These are phyloP conservation scores for Mormyrops boulengeri DNA, from an alignment of 2,797 vertebrate species.

Conservation along the genomic window DNA sequence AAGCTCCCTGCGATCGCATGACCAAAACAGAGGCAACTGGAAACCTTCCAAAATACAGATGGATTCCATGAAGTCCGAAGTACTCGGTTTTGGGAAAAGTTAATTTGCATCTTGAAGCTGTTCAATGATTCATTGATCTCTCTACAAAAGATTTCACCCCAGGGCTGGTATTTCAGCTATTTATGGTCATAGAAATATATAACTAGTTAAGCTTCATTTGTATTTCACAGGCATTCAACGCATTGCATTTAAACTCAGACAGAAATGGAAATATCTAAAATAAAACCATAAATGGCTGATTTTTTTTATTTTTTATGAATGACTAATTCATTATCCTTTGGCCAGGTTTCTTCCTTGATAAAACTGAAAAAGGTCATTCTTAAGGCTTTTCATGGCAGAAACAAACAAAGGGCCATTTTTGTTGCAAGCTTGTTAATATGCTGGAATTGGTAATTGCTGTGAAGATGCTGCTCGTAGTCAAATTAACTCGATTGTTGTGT, in stretches of 20 bases:
- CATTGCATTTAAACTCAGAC: not conserved
- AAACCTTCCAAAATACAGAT: not conserved
- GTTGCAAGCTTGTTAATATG: not conserved
- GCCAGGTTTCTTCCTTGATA: not conserved
- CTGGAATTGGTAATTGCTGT: not conserved
- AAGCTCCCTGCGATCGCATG: not conserved
- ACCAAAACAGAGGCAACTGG: not conserved
- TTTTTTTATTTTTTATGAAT: not conserved
- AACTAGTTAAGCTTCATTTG: not conserved
- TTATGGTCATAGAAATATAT: not conserved
- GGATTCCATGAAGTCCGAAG: not conserved
- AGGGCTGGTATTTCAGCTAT: not conserved
- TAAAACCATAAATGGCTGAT: not conserved
- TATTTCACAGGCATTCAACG: not conserved
- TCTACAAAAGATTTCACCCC: not conserved
- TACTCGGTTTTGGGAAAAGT: not conserved
- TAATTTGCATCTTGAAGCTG: not conserved
- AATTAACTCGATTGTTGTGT: not conserved
- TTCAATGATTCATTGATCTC: constrained; percentile 1
- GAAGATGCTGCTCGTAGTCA: not conserved
- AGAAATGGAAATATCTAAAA: not conserved
- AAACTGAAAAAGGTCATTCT: not conserved
- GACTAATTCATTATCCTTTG: not conserved
- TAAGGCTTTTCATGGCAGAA: not conserved
- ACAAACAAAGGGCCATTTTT: not conserved